Percentiles rank a stretch among this genome's conserved stretches.
These are phyloP conservation scores for Vanessa cardui DNA, from an alignment of 2,888 invertebrate species.

Conservation along the genomic window DNA sequence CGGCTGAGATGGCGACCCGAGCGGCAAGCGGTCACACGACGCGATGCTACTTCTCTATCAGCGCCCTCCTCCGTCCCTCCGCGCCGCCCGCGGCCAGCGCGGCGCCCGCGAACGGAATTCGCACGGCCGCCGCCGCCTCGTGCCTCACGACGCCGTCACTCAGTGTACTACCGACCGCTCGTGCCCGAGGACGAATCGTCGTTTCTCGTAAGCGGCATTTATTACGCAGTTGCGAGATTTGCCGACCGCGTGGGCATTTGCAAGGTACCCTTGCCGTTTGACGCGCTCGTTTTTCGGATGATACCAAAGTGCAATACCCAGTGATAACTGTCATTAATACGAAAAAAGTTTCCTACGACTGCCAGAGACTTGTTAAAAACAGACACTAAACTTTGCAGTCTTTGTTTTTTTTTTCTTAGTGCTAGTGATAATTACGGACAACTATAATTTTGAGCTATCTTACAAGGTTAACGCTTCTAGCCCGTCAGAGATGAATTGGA, in stretches of 20 bases:
- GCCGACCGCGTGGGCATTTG: slow-evolving; percentile 74
- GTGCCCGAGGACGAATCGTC: slow-evolving; percentile 68
- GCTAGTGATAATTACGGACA: slow-evolving; percentile 62
- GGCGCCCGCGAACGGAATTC: slow-evolving; percentile 61
- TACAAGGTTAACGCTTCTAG: slow-evolving; percentile 82
- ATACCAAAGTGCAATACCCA: slow-evolving; percentile 43
- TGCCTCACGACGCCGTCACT: slow-evolving; percentile 70
- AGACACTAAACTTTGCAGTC: slow-evolving; percentile 50
- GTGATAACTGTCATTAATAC: slow-evolving; percentile 76
- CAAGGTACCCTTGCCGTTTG: slow-evolving; percentile 27
- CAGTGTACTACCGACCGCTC: slow-evolving; percentile 79
- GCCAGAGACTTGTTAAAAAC: slow-evolving; percentile 55
- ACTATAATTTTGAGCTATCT: slow-evolving; percentile 76
- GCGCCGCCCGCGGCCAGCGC: slow-evolving; percentile 54
- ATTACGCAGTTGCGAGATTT: slow-evolving; percentile 78
- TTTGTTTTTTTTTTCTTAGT: slow-evolving; percentile 47
- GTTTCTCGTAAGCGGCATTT: slow-evolving; percentile 65
- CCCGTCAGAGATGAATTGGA: slow-evolving; percentile 81
- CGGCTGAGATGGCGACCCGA: slow-evolving; percentile 54
- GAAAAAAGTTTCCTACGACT: slow-evolving; percentile 72
- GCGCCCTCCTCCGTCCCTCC: slow-evolving; percentile 60
- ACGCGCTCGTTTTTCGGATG: slow-evolving; percentile 26
- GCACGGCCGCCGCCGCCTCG: slow-evolving; percentile 69
- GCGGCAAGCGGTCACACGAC: slow-evolving; percentile 60
- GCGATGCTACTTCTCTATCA: slow-evolving; percentile 68